Conservation (phyloP, 37 sponge, comb jelly and placozoan species). For the Chondrilla cf. caribensis region DNA sequence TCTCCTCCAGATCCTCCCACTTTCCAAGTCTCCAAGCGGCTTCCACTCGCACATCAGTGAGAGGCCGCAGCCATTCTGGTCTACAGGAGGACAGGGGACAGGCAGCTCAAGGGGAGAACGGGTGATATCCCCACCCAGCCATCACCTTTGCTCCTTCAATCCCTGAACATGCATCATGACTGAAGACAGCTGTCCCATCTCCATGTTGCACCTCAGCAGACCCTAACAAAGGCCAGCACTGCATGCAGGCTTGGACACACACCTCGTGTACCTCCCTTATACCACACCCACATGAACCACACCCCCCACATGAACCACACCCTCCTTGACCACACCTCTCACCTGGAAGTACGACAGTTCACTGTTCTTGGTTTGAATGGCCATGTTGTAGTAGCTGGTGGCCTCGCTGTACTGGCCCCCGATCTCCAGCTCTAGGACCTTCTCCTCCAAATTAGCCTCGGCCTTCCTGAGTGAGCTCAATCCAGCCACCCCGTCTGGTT, state of each 20-base stretch:
- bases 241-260: too few species aligned
- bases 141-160: slow-evolving; percentile 39
- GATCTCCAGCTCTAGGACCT: slow-evolving; percentile 59
- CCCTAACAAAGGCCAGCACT: too few species aligned
- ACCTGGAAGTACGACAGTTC: slow-evolving; percentile 53
- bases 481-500: slow-evolving; percentile 75
- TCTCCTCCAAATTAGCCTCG: slow-evolving; percentile 49
- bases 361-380: slow-evolving; percentile 47
- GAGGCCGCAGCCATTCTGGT: slow-evolving; percentile 57
- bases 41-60: slow-evolving; percentile 70
- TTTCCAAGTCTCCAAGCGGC: slow-evolving; percentile 81
- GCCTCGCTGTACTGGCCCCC: slow-evolving; percentile 73
- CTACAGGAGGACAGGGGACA: slow-evolving; percentile 38
- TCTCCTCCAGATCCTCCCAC: slow-evolving; percentile 71
- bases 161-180: slow-evolving; percentile 68
- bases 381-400: slow-evolving; percentile 54
- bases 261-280: too few species aligned
- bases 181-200: slow-evolving; percentile 64
- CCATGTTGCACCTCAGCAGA: slow-evolving; percentile 62
- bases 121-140: background rate
- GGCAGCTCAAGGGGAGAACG: too few species aligned
- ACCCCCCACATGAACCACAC: background rate
- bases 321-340: background rate
- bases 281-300: background rate
- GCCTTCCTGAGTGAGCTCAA: slow-evolving; percentile 39